phyloP scores from a whole-genome alignment of 2,113 vertebrate species.

The Lathamus discolor region DNA sequence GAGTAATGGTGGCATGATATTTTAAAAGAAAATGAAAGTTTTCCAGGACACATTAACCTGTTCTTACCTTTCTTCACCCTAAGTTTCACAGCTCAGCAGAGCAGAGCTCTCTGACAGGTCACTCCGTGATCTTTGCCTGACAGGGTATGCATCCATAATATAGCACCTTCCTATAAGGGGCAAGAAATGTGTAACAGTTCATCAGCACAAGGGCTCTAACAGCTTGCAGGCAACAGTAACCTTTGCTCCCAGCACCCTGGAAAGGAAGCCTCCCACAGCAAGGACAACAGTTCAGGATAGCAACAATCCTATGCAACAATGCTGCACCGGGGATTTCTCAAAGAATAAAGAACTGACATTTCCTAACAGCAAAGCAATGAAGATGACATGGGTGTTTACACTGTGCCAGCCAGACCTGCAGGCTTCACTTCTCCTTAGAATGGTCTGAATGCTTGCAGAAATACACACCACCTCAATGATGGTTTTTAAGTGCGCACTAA shows the following conservation, averaged over 20 bases:
- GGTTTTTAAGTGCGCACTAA: neutral
- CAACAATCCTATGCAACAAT: neutral
- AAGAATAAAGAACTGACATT: neutral
- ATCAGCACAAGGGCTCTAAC: neutral
- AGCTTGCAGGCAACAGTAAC: neutral
- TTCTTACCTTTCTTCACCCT: neutral
- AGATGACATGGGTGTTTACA: fast-evolving
- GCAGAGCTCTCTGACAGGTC: neutral
- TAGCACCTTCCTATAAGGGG: neutral
- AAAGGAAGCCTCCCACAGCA: neutral
- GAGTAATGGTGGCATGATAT: neutral
- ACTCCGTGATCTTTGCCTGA: neutral
- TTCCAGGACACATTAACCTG: neutral
- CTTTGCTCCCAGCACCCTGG: neutral
- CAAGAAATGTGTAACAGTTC: neutral
- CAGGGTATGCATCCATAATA: neutral
- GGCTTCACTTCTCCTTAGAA: neutral
- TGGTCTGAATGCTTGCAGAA: neutral
- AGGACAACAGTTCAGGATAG: fast-evolving
- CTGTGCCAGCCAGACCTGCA: neutral
- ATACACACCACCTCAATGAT: neutral
- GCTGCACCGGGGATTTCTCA: neutral
- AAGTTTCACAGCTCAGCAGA: neutral
- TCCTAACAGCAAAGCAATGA: neutral
- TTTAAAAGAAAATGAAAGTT: neutral